Evolutionary conservation across 53 echinoderm and acorn worm species (phyloP), one percentile per base, ranked within the genome.

Genomic region (Crossaster papposus): DNA sequence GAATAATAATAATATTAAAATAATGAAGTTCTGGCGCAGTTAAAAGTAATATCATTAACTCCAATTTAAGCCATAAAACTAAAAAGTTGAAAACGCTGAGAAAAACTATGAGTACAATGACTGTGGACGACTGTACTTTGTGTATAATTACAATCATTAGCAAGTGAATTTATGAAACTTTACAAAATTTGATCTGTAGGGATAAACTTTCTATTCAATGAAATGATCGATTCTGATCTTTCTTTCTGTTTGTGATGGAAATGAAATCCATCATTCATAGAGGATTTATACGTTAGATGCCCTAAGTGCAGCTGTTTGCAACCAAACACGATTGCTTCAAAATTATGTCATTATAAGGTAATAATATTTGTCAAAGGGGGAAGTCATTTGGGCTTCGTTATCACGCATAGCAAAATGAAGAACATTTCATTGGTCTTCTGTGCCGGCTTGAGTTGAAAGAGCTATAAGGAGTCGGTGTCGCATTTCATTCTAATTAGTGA

Each of bases 401-500:
- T 30, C 20, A 23, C 5, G 64, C 22, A 12, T 28, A 23, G 11
- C 33, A 55, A 17, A 81, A 23, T 30, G 31, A 81, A 81, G 28
- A 13, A 35, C 30, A 74, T 24, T 74, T 35, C 12, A 74, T 74
- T 18, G 36, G 35, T 7, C 75, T 7, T 14, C 14, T 26, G 32
- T 35, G 23, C 28, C 36, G 58, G 15, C 15, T 26, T 9, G 78
- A 8, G 28, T 35, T 3, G 51, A 18, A 51, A 3, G 29, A 14
- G 78, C 51, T 5, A 4, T 9, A 51, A 24, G 24, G 35, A 72
- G 15, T 24, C 20, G 30, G 85, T 73, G 85, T 85, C 72, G 9
- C 72, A 51, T 85, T 85, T 85, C 85, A 73, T 85, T 85, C 85
- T 85, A 85, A 85, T 85, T 85, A 85, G 85, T 44, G 26, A 52